phyloP scores from a whole-genome alignment of 2,888 invertebrate species.

The Crioceris asparagi region DNA sequence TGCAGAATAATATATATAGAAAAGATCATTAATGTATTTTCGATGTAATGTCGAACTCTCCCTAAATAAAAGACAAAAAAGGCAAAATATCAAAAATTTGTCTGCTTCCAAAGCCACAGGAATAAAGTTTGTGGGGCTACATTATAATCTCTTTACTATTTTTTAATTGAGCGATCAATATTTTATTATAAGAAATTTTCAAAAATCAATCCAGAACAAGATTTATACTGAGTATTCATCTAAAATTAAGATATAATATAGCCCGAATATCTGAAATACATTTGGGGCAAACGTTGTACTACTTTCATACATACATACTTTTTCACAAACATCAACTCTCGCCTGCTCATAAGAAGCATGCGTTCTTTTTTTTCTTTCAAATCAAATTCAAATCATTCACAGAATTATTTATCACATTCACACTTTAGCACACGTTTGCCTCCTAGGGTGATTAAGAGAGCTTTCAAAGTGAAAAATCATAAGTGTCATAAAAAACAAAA shows the following conservation, averaged over 20 bases:
- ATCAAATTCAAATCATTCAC: constrained; percentile 16
- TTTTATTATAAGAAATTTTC: constrained; percentile 2
- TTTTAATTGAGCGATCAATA: too few relatives aligned
- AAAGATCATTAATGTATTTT: constrained; percentile 17
- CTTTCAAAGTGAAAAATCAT: constrained; percentile 25
- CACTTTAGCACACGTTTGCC: constrained; percentile 30
- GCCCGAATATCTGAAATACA: constrained; percentile 27
- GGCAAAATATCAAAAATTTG: constrained; percentile 29
- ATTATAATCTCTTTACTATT: too few relatives aligned
- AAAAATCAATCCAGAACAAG: too few relatives aligned
- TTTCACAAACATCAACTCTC: constrained; percentile 18
- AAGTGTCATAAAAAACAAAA: too few relatives aligned
- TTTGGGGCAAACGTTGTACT: constrained; percentile 35
- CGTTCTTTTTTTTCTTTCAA: constrained; percentile 20
- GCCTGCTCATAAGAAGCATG: too few relatives aligned
- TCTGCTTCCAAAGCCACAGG: constrained; percentile 30
- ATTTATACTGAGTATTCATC: constrained; percentile 12
- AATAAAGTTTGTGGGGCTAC: constrained; percentile 25
- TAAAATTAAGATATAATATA: constrained; percentile 24
- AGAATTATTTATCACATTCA: constrained; percentile 20
- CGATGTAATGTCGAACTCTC: constrained; percentile 28
- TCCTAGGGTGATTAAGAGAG: constrained; percentile 7
- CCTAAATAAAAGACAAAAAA: constrained; percentile 34
- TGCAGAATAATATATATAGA: constrained; percentile 10
- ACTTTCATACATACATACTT: constrained; percentile 21